A percentile compares a stretch with the other conserved stretches of the same genome.
phyloP scores from a whole-genome alignment of 2,797 vertebrate genomes.

The Coluber constrictor region DNA sequence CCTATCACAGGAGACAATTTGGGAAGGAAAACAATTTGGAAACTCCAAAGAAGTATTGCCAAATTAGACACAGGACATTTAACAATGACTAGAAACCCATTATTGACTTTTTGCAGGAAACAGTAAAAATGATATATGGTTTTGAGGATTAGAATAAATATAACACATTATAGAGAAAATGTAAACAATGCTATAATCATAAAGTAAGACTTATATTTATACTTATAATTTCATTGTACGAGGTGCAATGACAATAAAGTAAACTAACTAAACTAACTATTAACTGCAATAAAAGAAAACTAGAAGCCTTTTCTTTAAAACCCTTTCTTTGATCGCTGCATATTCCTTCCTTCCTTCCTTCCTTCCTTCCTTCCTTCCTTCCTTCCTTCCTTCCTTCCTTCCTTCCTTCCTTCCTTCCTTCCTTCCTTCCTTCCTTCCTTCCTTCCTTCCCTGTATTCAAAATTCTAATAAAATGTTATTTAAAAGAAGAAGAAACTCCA shows the following conservation, averaged over 20 bases:
- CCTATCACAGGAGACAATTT: conserved; percentile 70
- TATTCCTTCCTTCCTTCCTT: neutral
- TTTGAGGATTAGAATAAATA: neutral
- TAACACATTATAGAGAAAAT: neutral
- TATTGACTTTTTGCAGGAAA: neutral
- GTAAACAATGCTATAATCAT: neutral
- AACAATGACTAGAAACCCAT: neutral
- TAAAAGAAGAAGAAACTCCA: neutral
- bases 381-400: too few species aligned
- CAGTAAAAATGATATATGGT: neutral
- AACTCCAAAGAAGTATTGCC: neutral
- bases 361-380: neutral
- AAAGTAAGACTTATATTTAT: neutral
- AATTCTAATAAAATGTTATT: neutral
- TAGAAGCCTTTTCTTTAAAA: neutral
- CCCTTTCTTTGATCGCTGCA: neutral
- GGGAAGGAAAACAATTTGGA: neutral
- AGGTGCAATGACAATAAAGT: too few species aligned
- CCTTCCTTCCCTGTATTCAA: neutral
- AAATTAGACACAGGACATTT: neutral
- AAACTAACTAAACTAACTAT: too few species aligned
- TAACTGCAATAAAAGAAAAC: neutral
- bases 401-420: too few species aligned
- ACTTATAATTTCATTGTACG: neutral
- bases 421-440: too few species aligned